A percentile compares a stretch with the other conserved stretches of the same genome.
Evolutionary conservation across 2,888 invertebrate species (phyloP).

Genomic region (Volucella zonaria): DNA sequence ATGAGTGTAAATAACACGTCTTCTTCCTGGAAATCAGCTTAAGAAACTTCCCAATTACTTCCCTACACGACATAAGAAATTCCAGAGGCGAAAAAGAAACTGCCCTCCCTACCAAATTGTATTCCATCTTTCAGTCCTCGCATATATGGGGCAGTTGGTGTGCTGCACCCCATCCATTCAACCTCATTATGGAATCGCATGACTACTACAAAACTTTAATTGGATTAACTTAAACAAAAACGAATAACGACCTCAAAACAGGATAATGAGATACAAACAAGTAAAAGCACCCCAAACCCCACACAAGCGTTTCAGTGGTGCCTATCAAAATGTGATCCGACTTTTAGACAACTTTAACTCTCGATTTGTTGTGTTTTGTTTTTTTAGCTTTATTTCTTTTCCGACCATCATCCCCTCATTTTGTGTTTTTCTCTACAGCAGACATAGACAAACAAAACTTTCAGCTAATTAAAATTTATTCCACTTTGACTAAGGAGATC

Average conservation of each 20-base stretch:
- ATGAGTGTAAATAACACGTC: too few relatives aligned
- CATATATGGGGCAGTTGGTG: not conserved
- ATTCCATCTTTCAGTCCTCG: slow-evolving; percentile 21
- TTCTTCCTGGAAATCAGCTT: too few relatives aligned
- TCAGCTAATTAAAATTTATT: slow-evolving; percentile 72
- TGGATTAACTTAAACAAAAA: slow-evolving; percentile 72
- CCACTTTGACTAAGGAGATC: slow-evolving; percentile 61
- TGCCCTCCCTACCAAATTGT: slow-evolving; percentile 10
- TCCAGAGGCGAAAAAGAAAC: not conserved
- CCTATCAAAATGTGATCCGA: slow-evolving; percentile 70
- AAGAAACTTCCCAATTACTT: too few relatives aligned
- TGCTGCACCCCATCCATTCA: not conserved
- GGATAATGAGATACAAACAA: slow-evolving; percentile 58
- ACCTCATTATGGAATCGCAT: slow-evolving; percentile 65
- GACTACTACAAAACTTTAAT: slow-evolving; percentile 70
- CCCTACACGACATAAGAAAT: too few relatives aligned
- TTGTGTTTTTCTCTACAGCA: slow-evolving; percentile 52
- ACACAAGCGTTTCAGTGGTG: slow-evolving; percentile 60
- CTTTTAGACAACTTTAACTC: slow-evolving; percentile 71
- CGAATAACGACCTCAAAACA: slow-evolving; percentile 46
- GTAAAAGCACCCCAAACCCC: not conserved
- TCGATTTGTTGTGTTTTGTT: slow-evolving; percentile 26
- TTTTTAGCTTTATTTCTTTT: not conserved
- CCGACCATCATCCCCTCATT: slow-evolving; percentile 29
- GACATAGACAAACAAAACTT: slow-evolving; percentile 67